Percentiles rank a stretch among this genome's conserved stretches.
phyloP scores from a whole-genome alignment of 2,888 invertebrate species.

The Eurytoma adleriae region DNA sequence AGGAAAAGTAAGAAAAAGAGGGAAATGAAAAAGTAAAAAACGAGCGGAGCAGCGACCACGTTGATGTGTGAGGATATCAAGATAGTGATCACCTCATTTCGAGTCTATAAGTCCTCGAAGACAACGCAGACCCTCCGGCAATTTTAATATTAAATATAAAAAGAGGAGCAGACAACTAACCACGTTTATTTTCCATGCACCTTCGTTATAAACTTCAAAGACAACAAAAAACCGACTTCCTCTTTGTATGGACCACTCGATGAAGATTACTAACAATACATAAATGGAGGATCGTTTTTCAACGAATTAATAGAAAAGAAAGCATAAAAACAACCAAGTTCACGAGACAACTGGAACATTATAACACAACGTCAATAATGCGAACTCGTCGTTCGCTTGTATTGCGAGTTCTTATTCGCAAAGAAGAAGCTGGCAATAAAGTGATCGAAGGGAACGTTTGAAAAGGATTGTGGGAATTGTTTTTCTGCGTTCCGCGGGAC shows the following conservation, averaged over 20 bases:
- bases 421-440: constrained; percentile 43
- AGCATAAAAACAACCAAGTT: constrained; percentile 57
- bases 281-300: constrained; percentile 60
- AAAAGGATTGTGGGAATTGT: constrained; percentile 74
- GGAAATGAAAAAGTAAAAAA: constrained; percentile 55
- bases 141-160: constrained; percentile 60
- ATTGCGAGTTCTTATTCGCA: constrained; percentile 44
- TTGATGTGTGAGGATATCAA: constrained; percentile 72
- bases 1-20: constrained; percentile 52
- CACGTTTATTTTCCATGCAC: constrained; percentile 58
- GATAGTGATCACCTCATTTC: constrained; percentile 69
- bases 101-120: constrained; percentile 68
- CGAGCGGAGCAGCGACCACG: constrained; percentile 66
- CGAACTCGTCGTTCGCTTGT: constrained; percentile 49
- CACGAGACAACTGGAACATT: constrained; percentile 56
- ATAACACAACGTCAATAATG: constrained; percentile 54
- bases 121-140: constrained; percentile 68
- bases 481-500: constrained; percentile 72
- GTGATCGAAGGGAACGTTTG: constrained; percentile 64
- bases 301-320: constrained; percentile 46
- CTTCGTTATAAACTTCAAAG: constrained; percentile 52
- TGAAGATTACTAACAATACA: constrained; percentile 51
- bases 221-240: constrained; percentile 58
- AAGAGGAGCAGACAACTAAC: constrained; percentile 58
- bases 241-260: constrained; percentile 58